Percentiles rank a stretch among this genome's conserved stretches.
Evolutionary conservation across 2,888 invertebrate species (phyloP).

Genomic region (Ramazzottius varieornatus): DNA sequence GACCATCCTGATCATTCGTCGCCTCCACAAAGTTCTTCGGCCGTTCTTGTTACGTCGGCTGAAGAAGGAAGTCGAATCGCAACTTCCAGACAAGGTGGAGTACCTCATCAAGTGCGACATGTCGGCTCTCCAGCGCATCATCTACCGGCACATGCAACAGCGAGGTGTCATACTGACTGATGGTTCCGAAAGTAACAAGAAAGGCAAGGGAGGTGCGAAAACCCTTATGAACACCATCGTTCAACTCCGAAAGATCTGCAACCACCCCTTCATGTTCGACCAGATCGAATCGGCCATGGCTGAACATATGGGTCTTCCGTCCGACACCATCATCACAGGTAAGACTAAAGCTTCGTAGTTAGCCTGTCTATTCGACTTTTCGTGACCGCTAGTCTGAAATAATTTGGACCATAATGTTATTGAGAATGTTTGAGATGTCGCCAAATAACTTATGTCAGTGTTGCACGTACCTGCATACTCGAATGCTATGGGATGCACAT

Average conservation of each 20-base stretch:
- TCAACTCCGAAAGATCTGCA: slow-evolving; percentile 30
- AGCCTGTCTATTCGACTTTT: too few relatives aligned
- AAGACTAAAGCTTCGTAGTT: too few relatives aligned
- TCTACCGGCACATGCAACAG: slow-evolving; percentile 28
- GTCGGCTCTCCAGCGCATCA: slow-evolving; percentile 27
- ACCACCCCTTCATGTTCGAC: slow-evolving; percentile 31
- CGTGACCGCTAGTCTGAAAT: too few relatives aligned
- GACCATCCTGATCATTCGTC: slow-evolving; percentile 29
- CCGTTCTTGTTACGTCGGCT: slow-evolving; percentile 29
- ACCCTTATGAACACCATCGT: slow-evolving; percentile 29
- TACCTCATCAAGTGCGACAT: slow-evolving; percentile 30
- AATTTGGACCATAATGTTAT: background rate
- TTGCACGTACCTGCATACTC: too few relatives aligned
- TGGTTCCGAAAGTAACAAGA: slow-evolving; percentile 23
- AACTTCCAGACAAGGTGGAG: slow-evolving; percentile 30
- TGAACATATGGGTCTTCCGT: slow-evolving; percentile 11
- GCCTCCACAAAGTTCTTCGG: slow-evolving; percentile 29
- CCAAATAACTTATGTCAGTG: background rate
- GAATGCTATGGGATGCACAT: too few relatives aligned
- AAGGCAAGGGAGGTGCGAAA: slow-evolving; percentile 7
- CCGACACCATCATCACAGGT: slow-evolving; percentile 10
- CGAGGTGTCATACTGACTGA: slow-evolving; percentile 25
- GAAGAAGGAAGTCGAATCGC: slow-evolving; percentile 31
- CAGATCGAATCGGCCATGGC: slow-evolving; percentile 26
- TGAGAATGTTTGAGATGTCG: background rate